phyloP scores from a whole-genome alignment of 2,113 vertebrate species.

The Cervus canadensis region DNA sequence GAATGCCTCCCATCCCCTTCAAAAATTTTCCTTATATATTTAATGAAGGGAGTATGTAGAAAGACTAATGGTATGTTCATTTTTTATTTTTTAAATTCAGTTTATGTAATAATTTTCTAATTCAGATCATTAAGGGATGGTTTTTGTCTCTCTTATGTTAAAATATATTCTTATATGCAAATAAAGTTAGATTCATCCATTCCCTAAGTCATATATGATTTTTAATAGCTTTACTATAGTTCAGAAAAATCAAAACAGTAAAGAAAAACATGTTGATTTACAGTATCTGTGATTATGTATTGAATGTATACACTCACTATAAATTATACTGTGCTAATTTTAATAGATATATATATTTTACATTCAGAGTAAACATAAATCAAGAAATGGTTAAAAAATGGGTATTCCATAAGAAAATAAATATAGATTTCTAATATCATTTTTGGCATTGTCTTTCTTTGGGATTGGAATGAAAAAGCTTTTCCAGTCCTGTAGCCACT shows the following conservation, averaged over 20 bases:
- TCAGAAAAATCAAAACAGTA: neutral
- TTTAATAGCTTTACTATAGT: neutral
- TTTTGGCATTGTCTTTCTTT: neutral
- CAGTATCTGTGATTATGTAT: neutral
- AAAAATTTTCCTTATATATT: neutral
- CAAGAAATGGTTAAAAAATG: too few relatives aligned
- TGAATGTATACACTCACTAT: neutral
- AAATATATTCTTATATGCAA: neutral
- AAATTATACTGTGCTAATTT: neutral
- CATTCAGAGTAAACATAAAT: neutral
- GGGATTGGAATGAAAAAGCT: too few relatives aligned
- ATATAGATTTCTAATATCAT: neutral
- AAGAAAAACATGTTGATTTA: neutral
- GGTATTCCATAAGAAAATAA: neutral
- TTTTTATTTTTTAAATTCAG: neutral
- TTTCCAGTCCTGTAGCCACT: too few relatives aligned
- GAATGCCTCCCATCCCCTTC: fast-evolving
- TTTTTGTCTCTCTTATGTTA: neutral
- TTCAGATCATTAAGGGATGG: neutral
- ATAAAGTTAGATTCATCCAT: neutral
- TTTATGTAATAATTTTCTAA: neutral
- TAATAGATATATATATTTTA: neutral
- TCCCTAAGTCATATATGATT: neutral
- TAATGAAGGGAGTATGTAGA: neutral
- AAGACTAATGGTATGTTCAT: neutral